Base-by-base conservation (phyloP, 1,140 invertebrate species). In the Micrasema longulum region DNA sequence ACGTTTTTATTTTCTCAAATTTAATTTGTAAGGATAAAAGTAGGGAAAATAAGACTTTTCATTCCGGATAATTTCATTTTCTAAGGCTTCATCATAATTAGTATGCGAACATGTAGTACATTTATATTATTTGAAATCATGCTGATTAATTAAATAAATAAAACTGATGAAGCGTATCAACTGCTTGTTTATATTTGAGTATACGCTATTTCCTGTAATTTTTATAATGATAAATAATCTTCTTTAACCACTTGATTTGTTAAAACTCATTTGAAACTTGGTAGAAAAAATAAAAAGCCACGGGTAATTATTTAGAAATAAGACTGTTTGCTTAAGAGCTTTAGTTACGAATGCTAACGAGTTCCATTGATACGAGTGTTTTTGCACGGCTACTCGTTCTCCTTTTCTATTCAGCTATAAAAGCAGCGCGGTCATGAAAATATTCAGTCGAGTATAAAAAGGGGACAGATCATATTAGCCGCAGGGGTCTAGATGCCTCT, bases 381-480 rank as follows among this genome's bases (percentile, higher is more conserved):
- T 57, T 69, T 69, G 38, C 66, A 20, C 52, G 52, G 52, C 26
- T 16, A 12, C 18, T 50, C 20, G 31, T 9, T 52, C 35, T 64
- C 20, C 41, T 35, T 23, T 47, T 16, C 45, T 16, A 43, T 52
- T 36, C 45, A 66, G 35, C 16, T 7, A 38, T 36, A 36, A 43
- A 43, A 62, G 26, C 23, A 57, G 36, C 53, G 26, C 53, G 22
- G 53, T 22, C 57, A 62, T 43, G 57, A 45, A 55, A 65, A 66
- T 65, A 75, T 48, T 65, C 69, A 75, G 64, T 71, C 47, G 64
- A 69, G 69, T 75, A 75, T 74, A 70, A 75, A 75, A 75, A 72
- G 55, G 65, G 69, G 64, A 64, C 73, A 71, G 69, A 75, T 75
- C 73, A 75, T 72, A 75, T 75, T 75, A 75, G 66, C 69, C 50